phyloP scores from a whole-genome alignment of 2,797 vertebrate species.

The Melopsittacus undulatus region DNA sequence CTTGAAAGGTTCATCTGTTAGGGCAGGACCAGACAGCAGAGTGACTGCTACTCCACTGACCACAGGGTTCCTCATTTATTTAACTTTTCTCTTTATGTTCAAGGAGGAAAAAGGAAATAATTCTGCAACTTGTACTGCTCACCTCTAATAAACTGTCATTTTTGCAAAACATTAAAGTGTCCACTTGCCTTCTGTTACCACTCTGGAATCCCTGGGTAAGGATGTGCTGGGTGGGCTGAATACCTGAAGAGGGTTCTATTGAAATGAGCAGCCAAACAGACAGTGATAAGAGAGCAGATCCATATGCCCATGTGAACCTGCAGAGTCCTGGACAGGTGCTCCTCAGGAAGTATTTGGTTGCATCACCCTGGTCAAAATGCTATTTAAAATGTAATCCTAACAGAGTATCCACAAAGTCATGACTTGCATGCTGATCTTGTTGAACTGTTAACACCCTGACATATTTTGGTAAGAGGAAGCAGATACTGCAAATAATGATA shows the following conservation, averaged over 20 bases:
- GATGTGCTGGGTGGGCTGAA: not conserved
- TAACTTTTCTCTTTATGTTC: not conserved
- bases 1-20: not conserved
- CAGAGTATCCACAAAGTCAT: no score
- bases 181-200: not conserved
- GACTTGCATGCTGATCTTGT: not conserved
- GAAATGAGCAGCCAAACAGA: not conserved
- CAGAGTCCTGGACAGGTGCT: not conserved
- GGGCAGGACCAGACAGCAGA: not conserved
- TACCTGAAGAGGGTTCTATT: not conserved
- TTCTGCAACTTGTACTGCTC: not conserved
- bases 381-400: not conserved
- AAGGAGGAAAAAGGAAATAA: fast-evolving
- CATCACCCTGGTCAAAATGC: not conserved
- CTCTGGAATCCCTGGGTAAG: not conserved
- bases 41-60: not conserved
- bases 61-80: not conserved
- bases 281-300: not conserved
- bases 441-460: not conserved
- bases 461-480: not conserved
- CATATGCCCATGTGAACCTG: fast-evolving
- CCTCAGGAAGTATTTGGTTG: not conserved
- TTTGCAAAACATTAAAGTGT: not conserved
- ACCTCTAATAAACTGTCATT: not conserved
- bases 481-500: not conserved